Conservation (phyloP, 2,888 invertebrate species). For the Parapristionchus giblindavisi region DNA sequence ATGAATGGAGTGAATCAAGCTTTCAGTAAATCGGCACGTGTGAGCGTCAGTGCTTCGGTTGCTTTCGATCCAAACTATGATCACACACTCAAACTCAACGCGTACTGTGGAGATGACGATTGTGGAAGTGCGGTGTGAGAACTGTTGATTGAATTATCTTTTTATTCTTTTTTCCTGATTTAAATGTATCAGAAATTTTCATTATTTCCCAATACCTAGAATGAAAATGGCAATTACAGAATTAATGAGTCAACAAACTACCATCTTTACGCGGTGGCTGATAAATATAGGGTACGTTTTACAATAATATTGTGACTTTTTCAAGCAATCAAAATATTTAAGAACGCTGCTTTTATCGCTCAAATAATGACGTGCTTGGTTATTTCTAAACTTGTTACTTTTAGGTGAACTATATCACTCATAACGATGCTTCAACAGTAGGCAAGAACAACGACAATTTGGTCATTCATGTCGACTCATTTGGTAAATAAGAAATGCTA, state of each 20-base stretch:
- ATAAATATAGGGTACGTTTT: conserved; percentile 16
- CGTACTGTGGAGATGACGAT: conserved; percentile 7
- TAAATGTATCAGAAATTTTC: neutral
- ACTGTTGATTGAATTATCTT: neutral
- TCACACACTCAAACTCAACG: conserved; percentile 21
- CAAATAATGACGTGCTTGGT: too few relatives aligned
- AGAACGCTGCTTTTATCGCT: too few relatives aligned
- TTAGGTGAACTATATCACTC: conserved; percentile 22
- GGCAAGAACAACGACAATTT: conserved; percentile 15
- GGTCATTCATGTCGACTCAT: conserved; percentile 3
- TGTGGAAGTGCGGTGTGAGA: conserved; percentile 5
- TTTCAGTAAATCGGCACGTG: neutral
- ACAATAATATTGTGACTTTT: neutral
- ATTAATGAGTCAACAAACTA: neutral
- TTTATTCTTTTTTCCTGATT: neutral
- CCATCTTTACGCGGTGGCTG: neutral
- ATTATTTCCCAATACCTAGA: neutral
- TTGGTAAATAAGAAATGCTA: neutral
- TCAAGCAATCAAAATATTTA: neutral
- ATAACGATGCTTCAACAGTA: neutral
- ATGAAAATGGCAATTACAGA: neutral
- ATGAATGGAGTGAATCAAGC: too few relatives aligned
- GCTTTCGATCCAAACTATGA: neutral
- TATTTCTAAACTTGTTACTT: too few relatives aligned
- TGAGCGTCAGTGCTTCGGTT: conserved; percentile 5